phyloP scores from a whole-genome alignment of 1,140 invertebrate species.

The Bombus sibiricus region DNA sequence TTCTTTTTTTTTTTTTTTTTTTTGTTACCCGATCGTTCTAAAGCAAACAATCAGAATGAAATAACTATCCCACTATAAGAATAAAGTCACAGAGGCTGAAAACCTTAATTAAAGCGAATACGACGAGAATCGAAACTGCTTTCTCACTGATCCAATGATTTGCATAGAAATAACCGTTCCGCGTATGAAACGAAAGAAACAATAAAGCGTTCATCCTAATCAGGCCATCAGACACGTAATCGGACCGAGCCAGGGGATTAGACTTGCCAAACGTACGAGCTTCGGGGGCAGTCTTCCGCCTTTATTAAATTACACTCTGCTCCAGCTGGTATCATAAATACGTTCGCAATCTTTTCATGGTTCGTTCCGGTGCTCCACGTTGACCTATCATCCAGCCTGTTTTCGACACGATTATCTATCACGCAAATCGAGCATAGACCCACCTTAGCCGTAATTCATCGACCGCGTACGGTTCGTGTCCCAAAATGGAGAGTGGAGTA shows the following conservation, averaged over 20 bases:
- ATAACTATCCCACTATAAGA: neutral
- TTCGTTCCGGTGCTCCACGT: slow-evolving; percentile 48
- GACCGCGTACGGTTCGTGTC: slow-evolving; percentile 11
- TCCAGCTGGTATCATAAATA: slow-evolving; percentile 22
- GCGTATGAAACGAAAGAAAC: neutral
- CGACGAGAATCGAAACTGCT: slow-evolving; percentile 2
- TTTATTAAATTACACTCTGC: slow-evolving; percentile 43
- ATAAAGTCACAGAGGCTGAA: neutral
- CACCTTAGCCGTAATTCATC: slow-evolving; percentile 55
- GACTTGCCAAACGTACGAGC: neutral
- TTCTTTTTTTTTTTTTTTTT: fast-evolving
- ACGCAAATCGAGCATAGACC: slow-evolving; percentile 65
- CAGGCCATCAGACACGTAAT: neutral
- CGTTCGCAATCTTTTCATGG: slow-evolving; percentile 40
- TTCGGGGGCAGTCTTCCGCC: neutral
- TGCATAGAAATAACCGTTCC: slow-evolving; percentile 15
- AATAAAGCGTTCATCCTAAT: neutral
- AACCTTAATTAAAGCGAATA: slow-evolving; percentile 21
- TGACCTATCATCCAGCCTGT: slow-evolving; percentile 56
- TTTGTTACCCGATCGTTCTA: neutral
- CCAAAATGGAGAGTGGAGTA: slow-evolving; percentile 49
- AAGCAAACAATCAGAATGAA: neutral
- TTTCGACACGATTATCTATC: slow-evolving; percentile 54
- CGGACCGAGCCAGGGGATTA: neutral
- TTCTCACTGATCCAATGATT: slow-evolving; percentile 10